phyloP scores from a whole-genome alignment of 2,113 vertebrate genomes.

The Heterocephalus glaber region DNA sequence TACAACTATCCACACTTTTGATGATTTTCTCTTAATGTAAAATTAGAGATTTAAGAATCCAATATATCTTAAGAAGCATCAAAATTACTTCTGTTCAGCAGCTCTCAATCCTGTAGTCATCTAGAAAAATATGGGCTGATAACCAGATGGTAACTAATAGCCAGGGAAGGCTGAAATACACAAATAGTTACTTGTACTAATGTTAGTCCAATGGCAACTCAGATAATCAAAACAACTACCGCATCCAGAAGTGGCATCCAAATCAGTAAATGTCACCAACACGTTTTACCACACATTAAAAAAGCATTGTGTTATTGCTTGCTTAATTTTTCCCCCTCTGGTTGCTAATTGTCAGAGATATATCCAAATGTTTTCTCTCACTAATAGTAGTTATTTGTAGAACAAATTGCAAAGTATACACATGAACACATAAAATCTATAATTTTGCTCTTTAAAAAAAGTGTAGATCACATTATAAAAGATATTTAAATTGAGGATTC shows the following conservation, averaged over 20 bases:
- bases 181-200: neutral
- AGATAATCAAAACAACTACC: neutral
- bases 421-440: neutral
- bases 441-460: neutral
- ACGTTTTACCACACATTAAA: neutral
- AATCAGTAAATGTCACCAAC: neutral
- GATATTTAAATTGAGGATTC: neutral
- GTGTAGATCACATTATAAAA: neutral
- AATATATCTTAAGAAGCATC: constrained; percentile 18
- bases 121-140: neutral
- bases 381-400: neutral
- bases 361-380: neutral
- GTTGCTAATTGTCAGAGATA: neutral
- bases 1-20: neutral
- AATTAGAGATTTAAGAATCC: neutral
- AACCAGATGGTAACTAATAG: constrained; percentile 21
- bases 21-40: neutral
- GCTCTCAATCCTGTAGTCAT: neutral
- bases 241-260: neutral
- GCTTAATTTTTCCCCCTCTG: neutral
- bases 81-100: neutral
- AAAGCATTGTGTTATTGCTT: neutral
- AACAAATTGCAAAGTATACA: neutral
- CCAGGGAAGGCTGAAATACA: neutral
- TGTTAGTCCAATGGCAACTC: neutral